phyloP scores from a whole-genome alignment of 2,797 vertebrate species.

The Chaunax sp. region DNA sequence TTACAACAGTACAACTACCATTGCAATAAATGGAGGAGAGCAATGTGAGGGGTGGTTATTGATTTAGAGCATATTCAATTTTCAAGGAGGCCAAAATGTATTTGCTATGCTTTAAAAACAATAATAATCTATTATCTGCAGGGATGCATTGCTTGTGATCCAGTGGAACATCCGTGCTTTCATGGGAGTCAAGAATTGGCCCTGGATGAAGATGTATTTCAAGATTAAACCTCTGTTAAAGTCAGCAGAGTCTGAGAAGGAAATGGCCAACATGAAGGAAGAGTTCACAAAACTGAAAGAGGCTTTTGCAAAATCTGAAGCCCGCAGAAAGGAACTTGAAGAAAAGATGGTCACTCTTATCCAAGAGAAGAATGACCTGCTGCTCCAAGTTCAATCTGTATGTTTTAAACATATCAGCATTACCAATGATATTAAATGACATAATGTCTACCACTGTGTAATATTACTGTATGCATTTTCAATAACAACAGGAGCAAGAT shows the following conservation, averaged over 20 bases:
- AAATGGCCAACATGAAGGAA: slow-evolving; percentile 87
- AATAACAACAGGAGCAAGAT: slow-evolving; percentile 83
- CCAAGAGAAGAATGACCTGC: slow-evolving; percentile 86
- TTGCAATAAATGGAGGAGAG: not conserved
- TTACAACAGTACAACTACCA: not conserved
- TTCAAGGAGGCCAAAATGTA: not conserved
- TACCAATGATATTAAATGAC: not conserved
- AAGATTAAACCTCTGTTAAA: slow-evolving; percentile 93
- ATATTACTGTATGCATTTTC: not conserved
- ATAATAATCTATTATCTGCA: slow-evolving; percentile 37
- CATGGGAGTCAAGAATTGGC: slow-evolving; percentile 95
- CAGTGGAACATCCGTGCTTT: slow-evolving; percentile 92
- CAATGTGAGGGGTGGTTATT: not conserved
- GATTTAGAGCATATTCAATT: not conserved
- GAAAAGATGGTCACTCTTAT: slow-evolving; percentile 85
- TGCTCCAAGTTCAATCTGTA: slow-evolving; percentile 82
- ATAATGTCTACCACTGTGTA: not conserved
- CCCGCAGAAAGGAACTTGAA: slow-evolving; percentile 83
- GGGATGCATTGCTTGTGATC: slow-evolving; percentile 86
- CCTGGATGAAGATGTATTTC: slow-evolving; percentile 93
- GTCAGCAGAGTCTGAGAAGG: slow-evolving; percentile 90
- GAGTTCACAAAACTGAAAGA: slow-evolving; percentile 84
- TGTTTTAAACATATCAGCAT: not conserved
- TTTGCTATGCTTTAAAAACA: not conserved
- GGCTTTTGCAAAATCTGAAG: slow-evolving; percentile 82